Conservation (phyloP, 2,113 vertebrate species). For the Bos taurus region ARS-UCD2.0 NW_020192292.1:8322501-8323000, state of each 20-base stretch:
- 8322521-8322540: background rate
- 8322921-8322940: background rate
- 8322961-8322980: background rate
- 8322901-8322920: background rate
- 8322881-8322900: background rate
- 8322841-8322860: background rate
- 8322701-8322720: background rate
- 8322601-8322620: background rate
- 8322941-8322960: background rate
- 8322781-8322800: constrained; percentile 27
- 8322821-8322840: background rate
- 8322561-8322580: background rate
- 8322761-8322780: background rate
- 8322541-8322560: background rate
- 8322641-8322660: background rate
- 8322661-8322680: background rate
- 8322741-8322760: background rate
- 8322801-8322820: constrained; percentile 35
- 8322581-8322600: background rate
- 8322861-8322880: constrained; percentile 38
- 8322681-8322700: constrained; percentile 5
- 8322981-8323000: background rate
- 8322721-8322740: background rate
- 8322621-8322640: background rate
- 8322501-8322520: background rate